These are phyloP conservation scores for Drosophila maculinotata DNA, from an alignment of 2,888 invertebrate genomes.

Conservation along the genomic window DNA sequence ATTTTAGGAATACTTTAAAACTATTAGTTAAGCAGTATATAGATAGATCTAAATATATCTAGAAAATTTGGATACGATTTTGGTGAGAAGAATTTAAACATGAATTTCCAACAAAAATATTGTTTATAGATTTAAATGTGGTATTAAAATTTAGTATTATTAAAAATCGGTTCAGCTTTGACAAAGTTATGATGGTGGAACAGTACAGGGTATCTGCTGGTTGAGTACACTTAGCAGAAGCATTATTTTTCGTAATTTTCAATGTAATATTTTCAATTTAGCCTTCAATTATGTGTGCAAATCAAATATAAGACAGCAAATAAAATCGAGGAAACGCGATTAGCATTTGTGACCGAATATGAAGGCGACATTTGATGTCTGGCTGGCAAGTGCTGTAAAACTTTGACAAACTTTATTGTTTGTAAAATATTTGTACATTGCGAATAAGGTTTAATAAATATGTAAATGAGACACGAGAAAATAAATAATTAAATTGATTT, in stretches of 20 bases:
- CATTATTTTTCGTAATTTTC: not conserved
- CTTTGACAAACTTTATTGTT: constrained; percentile 6
- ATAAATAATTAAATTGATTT: constrained; percentile 78
- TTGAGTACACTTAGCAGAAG: not conserved
- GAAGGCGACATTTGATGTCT: not conserved
- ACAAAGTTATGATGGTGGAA: not conserved
- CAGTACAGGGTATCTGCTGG: not conserved
- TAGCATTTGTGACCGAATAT: not conserved
- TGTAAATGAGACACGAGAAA: constrained; percentile 59
- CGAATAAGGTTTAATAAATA: constrained; percentile 61
- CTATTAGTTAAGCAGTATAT: too few species aligned
- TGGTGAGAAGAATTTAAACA: not conserved
- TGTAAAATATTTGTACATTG: not conserved
- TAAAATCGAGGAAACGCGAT: not conserved
- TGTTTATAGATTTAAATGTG: too few species aligned
- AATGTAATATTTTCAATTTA: not conserved
- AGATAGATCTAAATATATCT: too few species aligned
- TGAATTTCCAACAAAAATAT: too few species aligned
- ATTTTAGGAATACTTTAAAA: too few species aligned
- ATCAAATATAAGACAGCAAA: constrained; percentile 1
- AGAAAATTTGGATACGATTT: too few species aligned
- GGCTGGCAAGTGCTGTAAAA: constrained; percentile 6
- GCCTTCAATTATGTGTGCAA: not conserved
- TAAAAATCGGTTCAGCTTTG: not conserved
- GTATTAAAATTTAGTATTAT: too few species aligned